Conservation (phyloP, 2,888 invertebrate species). For the Auanema freiburgensis region DNA sequence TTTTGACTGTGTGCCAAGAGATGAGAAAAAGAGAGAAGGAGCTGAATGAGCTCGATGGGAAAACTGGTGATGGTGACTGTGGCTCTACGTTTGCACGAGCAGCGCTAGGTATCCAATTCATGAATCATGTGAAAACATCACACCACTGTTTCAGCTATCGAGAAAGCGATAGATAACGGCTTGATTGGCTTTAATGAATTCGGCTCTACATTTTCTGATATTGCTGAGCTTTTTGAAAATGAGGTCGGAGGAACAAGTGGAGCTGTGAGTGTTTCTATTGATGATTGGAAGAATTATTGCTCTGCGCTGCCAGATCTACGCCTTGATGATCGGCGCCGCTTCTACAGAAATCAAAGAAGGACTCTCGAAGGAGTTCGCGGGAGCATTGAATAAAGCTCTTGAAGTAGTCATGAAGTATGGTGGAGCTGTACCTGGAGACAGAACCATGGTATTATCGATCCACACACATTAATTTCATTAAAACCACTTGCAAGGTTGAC, state of each 20-base stretch:
- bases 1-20: conserved; percentile 65
- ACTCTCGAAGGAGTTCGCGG: conserved; percentile 6
- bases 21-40: conserved; percentile 72
- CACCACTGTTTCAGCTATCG: conserved; percentile 19
- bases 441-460: conserved; percentile 75
- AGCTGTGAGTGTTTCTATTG: conserved; percentile 29
- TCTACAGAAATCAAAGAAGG: conserved; percentile 25
- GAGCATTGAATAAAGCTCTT: conserved; percentile 35
- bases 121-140: conserved; percentile 2
- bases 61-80: conserved; percentile 78
- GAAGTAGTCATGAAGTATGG: conserved; percentile 70
- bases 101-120: conserved; percentile 17
- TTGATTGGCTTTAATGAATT: conserved; percentile 15
- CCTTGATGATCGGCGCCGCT: conserved; percentile 47
- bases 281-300: background rate
- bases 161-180: conserved; percentile 6
- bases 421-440: conserved; percentile 76
- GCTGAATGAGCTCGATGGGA: conserved; percentile 73
- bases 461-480: no score
- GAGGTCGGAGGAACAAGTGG: conserved; percentile 58
- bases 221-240: conserved; percentile 49
- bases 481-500: conserved; percentile 16
- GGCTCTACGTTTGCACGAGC: conserved; percentile 68
- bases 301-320: conserved; percentile 46
- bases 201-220: conserved; percentile 38